Evolutionary conservation across 1,140 invertebrate species (phyloP), one percentile per base, ranked within the genome.

Genomic region (Bombus consobrinus): DNA sequence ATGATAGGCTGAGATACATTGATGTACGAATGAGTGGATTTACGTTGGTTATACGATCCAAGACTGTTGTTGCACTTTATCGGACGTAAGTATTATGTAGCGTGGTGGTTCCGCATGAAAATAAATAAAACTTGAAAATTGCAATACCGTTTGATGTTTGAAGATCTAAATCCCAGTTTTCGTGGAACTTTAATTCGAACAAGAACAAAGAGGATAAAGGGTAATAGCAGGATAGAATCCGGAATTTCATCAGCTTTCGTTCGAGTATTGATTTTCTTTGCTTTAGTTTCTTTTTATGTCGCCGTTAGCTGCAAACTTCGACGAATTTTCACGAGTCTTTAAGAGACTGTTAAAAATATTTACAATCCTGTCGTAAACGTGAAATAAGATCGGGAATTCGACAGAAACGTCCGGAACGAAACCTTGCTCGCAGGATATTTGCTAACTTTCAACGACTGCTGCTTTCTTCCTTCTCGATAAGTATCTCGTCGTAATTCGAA

Each of bases 331-430:
- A 13, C 25, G 13, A 15, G 43, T 37, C 64, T 12, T 34, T 13
- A 34, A 47, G 32, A 15, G n/a, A 13, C 78, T 12, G 43, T 80
- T 57, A 39, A 80, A 80, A 80, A 80, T 80, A 80, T 80, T 80
- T 71, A 71, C 43, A 53, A 43, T 39, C 25, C 34, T 43, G 43
- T 39, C 64, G 78, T 80, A 53, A 69, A 80, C 43, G 64, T 1
- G 34, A 34, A 53, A 68, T 28, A 71, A 53, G 66, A 71, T 53
- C 12, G 32, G 15, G 34, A 80, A 37, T 71, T 66, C 13, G 32
- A 25, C 8, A 12, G 41, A 28, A 41, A 41, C n/a, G 12, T 47
- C 34, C 41, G 22, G 32, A 8, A 12, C 12, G 28, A n/a, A 13
- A 57, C 4, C 18, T 25, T 25, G 13, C 10, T 62, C 2, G 5